A percentile compares a stretch with the other conserved stretches of the same genome.
phyloP scores from a whole-genome alignment of 2,113 vertebrate genomes.

The Ovis aries region ARS-UI_Ramb_v3.0 NC_056077.1:18053001-18053500 shows the following conservation, averaged over 20 bases:
- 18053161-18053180: background rate
- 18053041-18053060: background rate
- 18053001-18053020: background rate
- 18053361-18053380: background rate
- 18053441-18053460: background rate
- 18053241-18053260: background rate
- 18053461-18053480: background rate
- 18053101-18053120: background rate
- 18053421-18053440: background rate
- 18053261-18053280: background rate
- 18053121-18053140: background rate
- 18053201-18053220: background rate
- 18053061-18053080: background rate
- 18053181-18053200: background rate
- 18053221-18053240: background rate
- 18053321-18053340: background rate
- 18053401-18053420: background rate
- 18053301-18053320: background rate
- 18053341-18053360: background rate
- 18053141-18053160: background rate
- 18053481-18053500: background rate
- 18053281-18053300: background rate
- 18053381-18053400: background rate
- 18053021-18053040: background rate
- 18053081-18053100: background rate